Base-by-base conservation (phyloP, 2,888 invertebrate species). In the Hydraecia micacea region DNA sequence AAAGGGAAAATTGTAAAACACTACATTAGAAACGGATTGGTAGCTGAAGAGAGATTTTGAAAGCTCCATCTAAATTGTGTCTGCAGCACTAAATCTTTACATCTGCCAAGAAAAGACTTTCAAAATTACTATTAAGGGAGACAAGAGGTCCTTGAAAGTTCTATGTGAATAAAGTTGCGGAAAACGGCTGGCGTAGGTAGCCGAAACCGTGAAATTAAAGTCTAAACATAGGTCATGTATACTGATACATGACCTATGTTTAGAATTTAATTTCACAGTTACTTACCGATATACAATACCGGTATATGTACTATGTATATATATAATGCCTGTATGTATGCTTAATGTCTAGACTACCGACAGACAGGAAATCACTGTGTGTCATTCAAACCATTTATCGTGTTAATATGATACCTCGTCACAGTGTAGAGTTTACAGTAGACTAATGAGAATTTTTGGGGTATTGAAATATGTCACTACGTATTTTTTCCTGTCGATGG, bases 281-380 rank as follows among this genome's bases (percentile, higher is more conserved):
- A 73, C 52, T 52, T 73, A 73, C 42, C 28, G 36, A 73, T 36
- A 28, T 55, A 63, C 52, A 73, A 73, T 80, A 80, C 52, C 36
- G 25, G 42, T 55, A 25, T 36, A 62, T 28, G 11, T 68, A 68
- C 5, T 71, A 42, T 49, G 32, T 52, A 21, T 52, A 21, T 52
- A 21, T 0, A 25, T 55, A 73, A 55, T 72, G 58, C 73, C 42
- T 71, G 62, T 81, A 66, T 62, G 66, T 84, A 80, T 77, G 67
- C 83, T 84, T 86, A 84, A 79, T 85, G 91, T 91, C 91, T 91
- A 92, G 91, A 91, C 92, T 86, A 79, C 81, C 39, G 80, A 84
- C 88, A 91, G 92, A 92, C 91, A 90, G 90, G 90, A 91, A 90
- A 88, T 83, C 86, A 82, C 75, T 77, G 79, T 80, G 81, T 87